A percentile compares a stretch with the other conserved stretches of the same genome.
phyloP scores from a whole-genome alignment of 2,888 invertebrate species.

The Plusia festucae region DNA sequence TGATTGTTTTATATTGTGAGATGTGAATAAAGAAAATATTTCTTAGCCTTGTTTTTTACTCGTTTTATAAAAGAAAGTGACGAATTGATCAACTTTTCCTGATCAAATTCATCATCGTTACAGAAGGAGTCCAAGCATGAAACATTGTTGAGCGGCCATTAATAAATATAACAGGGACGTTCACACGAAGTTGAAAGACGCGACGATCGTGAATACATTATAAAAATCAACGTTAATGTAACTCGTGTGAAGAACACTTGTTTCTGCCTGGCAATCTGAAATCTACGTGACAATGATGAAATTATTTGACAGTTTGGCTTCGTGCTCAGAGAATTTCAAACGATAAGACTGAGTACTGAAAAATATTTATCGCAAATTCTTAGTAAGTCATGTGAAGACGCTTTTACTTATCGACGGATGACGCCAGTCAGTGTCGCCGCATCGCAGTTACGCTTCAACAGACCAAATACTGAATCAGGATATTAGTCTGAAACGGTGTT shows the following conservation, averaged over 20 bases:
- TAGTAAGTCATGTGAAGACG: constrained; percentile 24
- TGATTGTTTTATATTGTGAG: constrained; percentile 65
- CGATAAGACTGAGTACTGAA: background rate
- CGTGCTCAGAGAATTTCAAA: background rate
- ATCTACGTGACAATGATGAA: constrained; percentile 4
- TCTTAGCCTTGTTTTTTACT: constrained; percentile 38
- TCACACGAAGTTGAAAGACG: constrained; percentile 33
- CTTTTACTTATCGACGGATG: constrained; percentile 55
- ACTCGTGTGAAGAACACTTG: constrained; percentile 11
- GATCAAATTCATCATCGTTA: constrained; percentile 76
- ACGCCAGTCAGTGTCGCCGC: constrained; percentile 45
- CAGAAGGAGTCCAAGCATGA: constrained; percentile 71
- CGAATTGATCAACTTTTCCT: constrained; percentile 65
- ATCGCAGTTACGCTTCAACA: constrained; percentile 56
- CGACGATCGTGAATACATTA: constrained; percentile 15
- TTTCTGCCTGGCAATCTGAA: constrained; percentile 8
- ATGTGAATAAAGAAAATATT: constrained; percentile 58
- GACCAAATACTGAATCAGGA: constrained; percentile 46
- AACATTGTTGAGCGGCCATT: constrained; percentile 63
- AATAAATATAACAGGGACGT: constrained; percentile 60
- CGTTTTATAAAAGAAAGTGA: constrained; percentile 59
- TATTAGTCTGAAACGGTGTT: constrained; percentile 27
- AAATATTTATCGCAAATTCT: constrained; percentile 14
- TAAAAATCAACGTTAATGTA: constrained; percentile 24
- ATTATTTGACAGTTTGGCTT: constrained; percentile 13